These are phyloP conservation scores for Ferrisia virgata DNA, from an alignment of 2,888 invertebrate genomes.

Conservation along the genomic window DNA sequence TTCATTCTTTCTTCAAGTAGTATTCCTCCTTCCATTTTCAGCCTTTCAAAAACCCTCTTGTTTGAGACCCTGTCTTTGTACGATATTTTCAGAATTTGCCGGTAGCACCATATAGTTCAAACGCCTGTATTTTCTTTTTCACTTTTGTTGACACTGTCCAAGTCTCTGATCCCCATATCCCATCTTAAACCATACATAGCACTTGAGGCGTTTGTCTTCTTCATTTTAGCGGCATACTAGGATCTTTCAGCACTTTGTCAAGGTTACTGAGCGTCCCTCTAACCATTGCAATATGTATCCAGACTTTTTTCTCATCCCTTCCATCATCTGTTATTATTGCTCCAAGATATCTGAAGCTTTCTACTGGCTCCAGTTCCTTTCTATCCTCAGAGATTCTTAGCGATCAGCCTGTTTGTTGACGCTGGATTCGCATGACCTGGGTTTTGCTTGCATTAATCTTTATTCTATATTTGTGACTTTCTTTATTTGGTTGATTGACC, in stretches of 20 bases:
- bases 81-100: background rate
- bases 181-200: background rate
- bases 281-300: background rate
- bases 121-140: background rate
- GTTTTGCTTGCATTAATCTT: too few species aligned
- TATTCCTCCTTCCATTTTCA: background rate
- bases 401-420: background rate
- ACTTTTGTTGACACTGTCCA: background rate
- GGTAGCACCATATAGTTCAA: background rate
- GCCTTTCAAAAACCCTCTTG: background rate
- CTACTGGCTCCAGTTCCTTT: background rate
- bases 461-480: too few species aligned
- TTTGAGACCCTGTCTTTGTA: background rate
- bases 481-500: too few species aligned
- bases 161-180: background rate
- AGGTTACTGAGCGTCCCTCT: background rate
- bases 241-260: background rate
- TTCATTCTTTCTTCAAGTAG: background rate
- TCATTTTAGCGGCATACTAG: background rate
- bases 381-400: background rate
- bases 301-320: background rate
- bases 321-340: background rate
- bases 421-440: background rate
- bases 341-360: background rate
- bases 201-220: background rate